Conservation (phyloP, 2,797 vertebrate species). For the Selene dorsalis region DNA sequence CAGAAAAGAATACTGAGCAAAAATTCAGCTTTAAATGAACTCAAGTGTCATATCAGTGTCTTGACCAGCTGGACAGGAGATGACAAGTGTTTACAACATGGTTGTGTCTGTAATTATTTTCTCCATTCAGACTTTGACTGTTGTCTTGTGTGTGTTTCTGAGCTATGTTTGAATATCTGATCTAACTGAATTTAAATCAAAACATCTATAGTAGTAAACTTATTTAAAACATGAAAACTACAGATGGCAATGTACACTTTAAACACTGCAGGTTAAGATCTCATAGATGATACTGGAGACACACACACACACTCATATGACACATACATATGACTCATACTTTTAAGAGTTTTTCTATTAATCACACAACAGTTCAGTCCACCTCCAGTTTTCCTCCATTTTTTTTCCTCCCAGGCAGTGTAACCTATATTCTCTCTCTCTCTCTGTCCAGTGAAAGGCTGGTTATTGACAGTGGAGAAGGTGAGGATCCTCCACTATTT, state of each 20-base stretch:
- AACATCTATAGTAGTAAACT: neutral
- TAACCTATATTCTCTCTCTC: constrained; percentile 10
- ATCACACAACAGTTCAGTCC: constrained; percentile 1
- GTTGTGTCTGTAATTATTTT: neutral
- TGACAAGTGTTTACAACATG: neutral
- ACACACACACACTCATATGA: neutral
- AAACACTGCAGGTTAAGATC: too few relatives aligned
- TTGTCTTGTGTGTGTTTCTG: neutral
- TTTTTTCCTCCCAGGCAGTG: neutral
- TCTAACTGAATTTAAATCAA: constrained; percentile 5
- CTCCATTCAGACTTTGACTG: neutral
- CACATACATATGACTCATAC: neutral
- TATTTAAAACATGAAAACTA: neutral
- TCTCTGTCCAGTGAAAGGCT: constrained; percentile 36
- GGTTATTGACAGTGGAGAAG: constrained; percentile 35
- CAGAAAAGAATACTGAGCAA: neutral
- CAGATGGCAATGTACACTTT: too few relatives aligned
- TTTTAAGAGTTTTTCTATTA: neutral
- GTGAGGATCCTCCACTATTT: constrained; percentile 44
- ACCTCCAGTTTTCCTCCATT: neutral
- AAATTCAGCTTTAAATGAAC: neutral
- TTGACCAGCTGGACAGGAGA: neutral
- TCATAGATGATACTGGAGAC: too few relatives aligned
- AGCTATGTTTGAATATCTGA: neutral
- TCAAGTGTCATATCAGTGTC: neutral